phyloP scores from a whole-genome alignment of 2,888 invertebrate species.

The Sarcophaga caerulescens region DNA sequence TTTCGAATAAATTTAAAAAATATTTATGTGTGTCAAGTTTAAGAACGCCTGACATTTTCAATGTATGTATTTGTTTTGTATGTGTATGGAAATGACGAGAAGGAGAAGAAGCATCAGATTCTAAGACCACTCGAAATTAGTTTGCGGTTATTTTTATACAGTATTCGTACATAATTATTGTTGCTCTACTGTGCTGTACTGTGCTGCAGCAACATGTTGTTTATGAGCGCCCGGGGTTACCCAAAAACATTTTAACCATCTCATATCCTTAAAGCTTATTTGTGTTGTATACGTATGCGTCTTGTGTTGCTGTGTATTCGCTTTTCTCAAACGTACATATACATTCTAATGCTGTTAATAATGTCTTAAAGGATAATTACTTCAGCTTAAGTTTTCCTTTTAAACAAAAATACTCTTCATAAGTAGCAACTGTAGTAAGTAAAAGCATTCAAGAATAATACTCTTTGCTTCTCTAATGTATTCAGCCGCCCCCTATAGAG shows the following conservation, averaged over 20 bases:
- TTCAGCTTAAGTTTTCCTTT: conserved; percentile 54
- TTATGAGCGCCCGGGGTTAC: conserved; percentile 65
- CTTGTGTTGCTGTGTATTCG: conserved; percentile 24
- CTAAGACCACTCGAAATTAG: conserved; percentile 65
- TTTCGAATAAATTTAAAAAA: background rate
- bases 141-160: conserved; percentile 63
- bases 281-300: conserved; percentile 23
- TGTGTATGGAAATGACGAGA: conserved; percentile 14
- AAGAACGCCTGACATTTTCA: conserved; percentile 29
- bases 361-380: conserved; percentile 71
- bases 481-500: conserved; percentile 5
- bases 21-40: background rate
- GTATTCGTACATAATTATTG: conserved; percentile 52
- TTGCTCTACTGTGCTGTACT: conserved; percentile 37
- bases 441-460: conserved; percentile 20
- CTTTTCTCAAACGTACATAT: conserved; percentile 19
- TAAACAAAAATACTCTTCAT: conserved; percentile 36
- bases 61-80: background rate
- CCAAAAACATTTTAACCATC: conserved; percentile 58
- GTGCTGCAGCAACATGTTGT: conserved; percentile 52
- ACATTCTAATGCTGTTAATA: conserved; percentile 52
- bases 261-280: conserved; percentile 20
- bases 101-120: conserved; percentile 40
- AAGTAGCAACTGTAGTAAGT: conserved; percentile 33
- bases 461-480: background rate